phyloP scores from a whole-genome alignment of 2,797 vertebrate species.

The Tamandua tetradactyla region DNA sequence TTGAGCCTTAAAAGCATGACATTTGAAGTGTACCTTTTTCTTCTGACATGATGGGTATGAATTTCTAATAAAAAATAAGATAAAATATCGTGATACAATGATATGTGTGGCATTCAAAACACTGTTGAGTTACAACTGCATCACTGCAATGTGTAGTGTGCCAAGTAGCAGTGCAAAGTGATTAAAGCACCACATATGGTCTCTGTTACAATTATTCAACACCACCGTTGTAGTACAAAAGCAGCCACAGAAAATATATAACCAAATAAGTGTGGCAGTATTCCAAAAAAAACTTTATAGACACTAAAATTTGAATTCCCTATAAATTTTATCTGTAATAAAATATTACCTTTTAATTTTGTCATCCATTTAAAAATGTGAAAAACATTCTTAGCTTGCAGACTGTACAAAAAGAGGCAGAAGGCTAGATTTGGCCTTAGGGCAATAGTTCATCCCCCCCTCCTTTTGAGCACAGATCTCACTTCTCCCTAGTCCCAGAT shows the following conservation, averaged over 20 bases:
- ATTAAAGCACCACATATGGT: not conserved
- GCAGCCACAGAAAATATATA: not conserved
- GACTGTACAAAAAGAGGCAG: not conserved
- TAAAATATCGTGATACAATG: not conserved
- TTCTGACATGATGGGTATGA: not conserved
- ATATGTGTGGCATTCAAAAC: not conserved
- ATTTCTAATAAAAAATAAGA: not conserved
- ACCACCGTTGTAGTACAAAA: not conserved
- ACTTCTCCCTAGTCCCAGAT: not conserved
- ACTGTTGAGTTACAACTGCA: not conserved
- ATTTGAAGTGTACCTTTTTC: not conserved
- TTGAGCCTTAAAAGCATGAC: not conserved
- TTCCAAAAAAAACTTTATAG: not conserved
- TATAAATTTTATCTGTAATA: not conserved
- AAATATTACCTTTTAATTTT: not conserved
- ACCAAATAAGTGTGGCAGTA: not conserved
- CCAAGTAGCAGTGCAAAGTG: no score
- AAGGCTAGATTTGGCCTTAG: not conserved
- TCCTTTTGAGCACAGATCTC: not conserved
- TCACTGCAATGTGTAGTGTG: no score
- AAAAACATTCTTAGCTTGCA: not conserved
- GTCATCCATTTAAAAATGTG: conserved; percentile 3
- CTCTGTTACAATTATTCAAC: not conserved
- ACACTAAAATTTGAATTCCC: not conserved
- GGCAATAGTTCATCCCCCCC: not conserved